These are phyloP conservation scores for Diprion similis DNA, from an alignment of 1,140 invertebrate genomes.

Conservation along the genomic window DNA sequence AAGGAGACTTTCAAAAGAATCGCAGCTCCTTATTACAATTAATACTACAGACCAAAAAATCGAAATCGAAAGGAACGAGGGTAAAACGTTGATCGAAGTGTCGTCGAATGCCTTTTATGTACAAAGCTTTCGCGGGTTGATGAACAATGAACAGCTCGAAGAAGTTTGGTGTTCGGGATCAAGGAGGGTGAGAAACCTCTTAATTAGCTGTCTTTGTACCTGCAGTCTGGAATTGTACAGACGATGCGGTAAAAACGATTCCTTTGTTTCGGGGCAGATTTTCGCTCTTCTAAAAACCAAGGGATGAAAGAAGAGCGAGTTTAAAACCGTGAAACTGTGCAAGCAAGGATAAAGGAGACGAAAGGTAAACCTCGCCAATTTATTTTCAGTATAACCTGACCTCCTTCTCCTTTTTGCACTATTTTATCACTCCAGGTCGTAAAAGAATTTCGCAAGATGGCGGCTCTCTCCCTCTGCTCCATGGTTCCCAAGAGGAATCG, in stretches of 20 bases:
- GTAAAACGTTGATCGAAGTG: too few species aligned
- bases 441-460: slow-evolving; percentile 7
- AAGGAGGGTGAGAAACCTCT: too few species aligned
- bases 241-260: background rate
- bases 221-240: background rate
- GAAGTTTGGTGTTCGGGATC: too few species aligned
- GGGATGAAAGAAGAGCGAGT: background rate
- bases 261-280: background rate
- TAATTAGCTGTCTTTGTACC: background rate
- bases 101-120: too few species aligned
- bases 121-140: too few species aligned
- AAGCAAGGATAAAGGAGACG: background rate
- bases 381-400: background rate
- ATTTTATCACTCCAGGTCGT: background rate
- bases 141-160: too few species aligned
- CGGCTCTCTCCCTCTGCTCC: background rate
- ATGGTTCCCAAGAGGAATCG: background rate
- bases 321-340: background rate
- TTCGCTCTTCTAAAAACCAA: too few species aligned
- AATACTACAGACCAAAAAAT: too few species aligned
- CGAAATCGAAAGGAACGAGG: too few species aligned
- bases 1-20: too few species aligned
- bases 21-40: too few species aligned
- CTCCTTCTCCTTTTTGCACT: background rate
- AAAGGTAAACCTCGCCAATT: background rate